Base-by-base conservation (phyloP, 92 coral and sea anemone genomes). In the Parazoanthus darwini region DNA sequence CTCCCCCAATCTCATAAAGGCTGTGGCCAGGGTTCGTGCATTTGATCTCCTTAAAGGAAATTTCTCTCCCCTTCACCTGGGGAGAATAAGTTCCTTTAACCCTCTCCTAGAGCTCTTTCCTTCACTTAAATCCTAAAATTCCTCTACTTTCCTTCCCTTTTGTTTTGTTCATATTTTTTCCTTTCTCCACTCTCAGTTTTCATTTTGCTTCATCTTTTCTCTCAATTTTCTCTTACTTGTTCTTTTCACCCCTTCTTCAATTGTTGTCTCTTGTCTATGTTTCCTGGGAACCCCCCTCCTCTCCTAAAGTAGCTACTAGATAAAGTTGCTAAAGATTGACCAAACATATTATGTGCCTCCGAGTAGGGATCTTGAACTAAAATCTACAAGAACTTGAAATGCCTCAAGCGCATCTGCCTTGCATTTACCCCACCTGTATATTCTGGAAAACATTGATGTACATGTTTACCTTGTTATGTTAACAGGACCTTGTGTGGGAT, bases 401-500 rank as follows among this genome's bases (percentile, higher is more conserved):
- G 51, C 51, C 51, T 11, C 22, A 75, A 29, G 33, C 33, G 33
- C 44, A 75, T 36, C 8, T 6, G 22, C 6, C 46, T 5, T 35
- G 22, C 9, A 15, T 54, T 18, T 20, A 11, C 59, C 18, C 59
- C 20, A 13, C 18, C 7, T 44, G 3, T 2, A 16, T 43, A 16
- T 20, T 10, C 46, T 11, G 22, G 22, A 51, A 2, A 13, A 11
- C 18, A 54, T 54, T 54, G 59, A 54, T 54, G 14, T 54, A 14
- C 11, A 0, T 8, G 58, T 51, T 8, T 54, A 20, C 4, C 3
- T n/a, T 46, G 1, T 54, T 75, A 23, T 80, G 33, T 77, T 44
- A 54, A 14, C 86, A 96, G 98, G 42, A 86, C 88, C 1, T 85
- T 96, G 43, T 95, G 95, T 89, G 95, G 98, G 70, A 63, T 96